Percentiles rank a stretch among this genome's conserved stretches.
Evolutionary conservation across 1,140 invertebrate genomes (phyloP).

Genomic region (Drosophila subpulchrella): DNA sequence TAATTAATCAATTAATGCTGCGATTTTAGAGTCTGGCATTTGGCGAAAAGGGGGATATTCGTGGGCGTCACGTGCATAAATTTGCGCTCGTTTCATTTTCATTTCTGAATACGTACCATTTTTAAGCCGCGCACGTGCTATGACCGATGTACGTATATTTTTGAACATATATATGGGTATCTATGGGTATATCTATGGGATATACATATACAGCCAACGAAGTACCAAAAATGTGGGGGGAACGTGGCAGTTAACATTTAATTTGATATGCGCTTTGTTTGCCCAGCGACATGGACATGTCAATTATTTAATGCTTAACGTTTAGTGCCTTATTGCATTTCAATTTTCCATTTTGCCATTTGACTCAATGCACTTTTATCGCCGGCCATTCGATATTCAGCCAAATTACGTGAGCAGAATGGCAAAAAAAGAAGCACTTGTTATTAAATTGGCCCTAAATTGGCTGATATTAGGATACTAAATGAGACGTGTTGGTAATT

Average conservation of each 20-base stretch:
- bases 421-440: not conserved
- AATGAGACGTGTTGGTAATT: conserved; percentile 6
- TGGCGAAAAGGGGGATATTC: not conserved
- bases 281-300: conserved; percentile 59
- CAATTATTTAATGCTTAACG: conserved; percentile 72
- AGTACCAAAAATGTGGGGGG: not conserved
- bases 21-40: conserved; percentile 40
- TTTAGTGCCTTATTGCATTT: conserved; percentile 72
- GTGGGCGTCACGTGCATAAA: conserved; percentile 69
- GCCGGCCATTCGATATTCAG: conserved; percentile 31
- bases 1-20: conserved; percentile 79
- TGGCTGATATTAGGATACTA: conserved; percentile 3
- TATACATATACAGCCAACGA: not conserved
- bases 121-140: conserved; percentile 73
- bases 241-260: conserved; percentile 33
- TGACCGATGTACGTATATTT: conserved; percentile 48
- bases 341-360: conserved; percentile 60
- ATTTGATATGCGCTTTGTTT: conserved; percentile 73
- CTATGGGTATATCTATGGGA: not conserved
- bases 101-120: conserved; percentile 57
- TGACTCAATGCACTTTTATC: conserved; percentile 45
- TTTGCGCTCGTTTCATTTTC: conserved; percentile 53
- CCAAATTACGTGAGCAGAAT: conserved; percentile 44
- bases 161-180: conserved; percentile 35
- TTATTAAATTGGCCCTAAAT: conserved; percentile 22